phyloP scores from a whole-genome alignment of 2,888 invertebrate genomes.

The Lymantria dispar region DNA sequence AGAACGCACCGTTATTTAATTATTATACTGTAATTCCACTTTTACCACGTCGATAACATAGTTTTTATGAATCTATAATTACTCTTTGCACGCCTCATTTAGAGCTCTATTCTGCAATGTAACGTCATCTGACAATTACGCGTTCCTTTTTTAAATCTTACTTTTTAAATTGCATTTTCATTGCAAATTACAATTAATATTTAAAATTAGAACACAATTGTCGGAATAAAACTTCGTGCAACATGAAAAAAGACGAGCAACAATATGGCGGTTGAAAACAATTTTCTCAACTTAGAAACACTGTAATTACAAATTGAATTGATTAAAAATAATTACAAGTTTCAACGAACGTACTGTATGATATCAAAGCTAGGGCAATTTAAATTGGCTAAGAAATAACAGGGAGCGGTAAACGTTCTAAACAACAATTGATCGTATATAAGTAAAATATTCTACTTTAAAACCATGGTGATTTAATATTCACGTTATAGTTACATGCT shows the following conservation, averaged over 20 bases:
- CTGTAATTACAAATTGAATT: constrained; percentile 28
- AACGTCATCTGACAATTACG: constrained; percentile 10
- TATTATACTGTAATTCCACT: not conserved
- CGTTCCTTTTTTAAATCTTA: not conserved
- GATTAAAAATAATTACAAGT: constrained; percentile 33
- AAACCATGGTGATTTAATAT: constrained; percentile 4
- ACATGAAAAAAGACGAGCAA: constrained; percentile 3
- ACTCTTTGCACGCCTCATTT: constrained; percentile 17
- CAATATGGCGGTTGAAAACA: constrained; percentile 24
- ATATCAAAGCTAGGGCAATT: constrained; percentile 19
- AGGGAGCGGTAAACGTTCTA: constrained; percentile 12
- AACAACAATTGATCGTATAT: constrained; percentile 19
- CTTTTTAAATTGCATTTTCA: not conserved
- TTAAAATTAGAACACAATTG: not conserved
- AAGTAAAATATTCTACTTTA: not conserved
- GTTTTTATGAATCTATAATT: constrained; percentile 17
- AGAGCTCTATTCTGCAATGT: constrained; percentile 10
- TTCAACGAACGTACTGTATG: constrained; percentile 15
- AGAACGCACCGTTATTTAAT: not conserved
- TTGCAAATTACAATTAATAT: not conserved
- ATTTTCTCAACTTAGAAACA: constrained; percentile 21
- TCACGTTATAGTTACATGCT: constrained; percentile 1
- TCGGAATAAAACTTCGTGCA: too few relatives aligned
- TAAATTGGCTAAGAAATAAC: constrained; percentile 32
- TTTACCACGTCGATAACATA: not conserved